Conservation (phyloP, 2,888 invertebrate species). For the Danaus chrysippus region DNA sequence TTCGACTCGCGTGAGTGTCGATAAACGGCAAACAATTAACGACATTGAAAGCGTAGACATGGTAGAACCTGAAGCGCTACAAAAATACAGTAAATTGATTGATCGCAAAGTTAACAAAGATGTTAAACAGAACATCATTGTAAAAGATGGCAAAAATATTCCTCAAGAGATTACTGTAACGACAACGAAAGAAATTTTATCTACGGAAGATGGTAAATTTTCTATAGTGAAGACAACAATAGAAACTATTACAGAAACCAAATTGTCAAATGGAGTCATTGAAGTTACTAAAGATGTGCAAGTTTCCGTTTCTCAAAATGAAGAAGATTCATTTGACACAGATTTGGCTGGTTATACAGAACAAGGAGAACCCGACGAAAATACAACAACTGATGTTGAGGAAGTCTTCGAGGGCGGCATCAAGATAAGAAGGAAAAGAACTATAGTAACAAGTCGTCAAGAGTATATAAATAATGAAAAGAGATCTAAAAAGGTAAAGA, state of each 20-base stretch:
- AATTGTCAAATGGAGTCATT: slow-evolving; percentile 54
- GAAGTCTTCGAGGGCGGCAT: slow-evolving; percentile 51
- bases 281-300: slow-evolving; percentile 68
- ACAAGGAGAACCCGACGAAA: slow-evolving; percentile 51
- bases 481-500: slow-evolving; percentile 59
- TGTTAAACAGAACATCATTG: slow-evolving; percentile 47
- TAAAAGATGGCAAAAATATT: slow-evolving; percentile 51
- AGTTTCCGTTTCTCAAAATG: slow-evolving; percentile 61
- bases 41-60: slow-evolving; percentile 48
- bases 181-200: slow-evolving; percentile 61
- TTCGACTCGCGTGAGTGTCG: slow-evolving; percentile 50
- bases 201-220: slow-evolving; percentile 45
- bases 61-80: slow-evolving; percentile 38
- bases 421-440: slow-evolving; percentile 56
- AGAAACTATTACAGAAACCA: slow-evolving; percentile 61
- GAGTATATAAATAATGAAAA: slow-evolving; percentile 52
- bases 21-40: slow-evolving; percentile 56
- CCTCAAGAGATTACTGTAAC: slow-evolving; percentile 61
- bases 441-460: slow-evolving; percentile 56
- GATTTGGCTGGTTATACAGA: slow-evolving; percentile 51
- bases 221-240: slow-evolving; percentile 62
- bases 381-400: slow-evolving; percentile 46
- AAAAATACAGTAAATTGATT: slow-evolving; percentile 47
- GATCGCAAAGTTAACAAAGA: slow-evolving; percentile 55
- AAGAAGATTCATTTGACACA: slow-evolving; percentile 52